A percentile compares a stretch with the other conserved stretches of the same genome.
Evolutionary conservation across 2,888 invertebrate genomes (phyloP).

Genomic region (Pocota personata): DNA sequence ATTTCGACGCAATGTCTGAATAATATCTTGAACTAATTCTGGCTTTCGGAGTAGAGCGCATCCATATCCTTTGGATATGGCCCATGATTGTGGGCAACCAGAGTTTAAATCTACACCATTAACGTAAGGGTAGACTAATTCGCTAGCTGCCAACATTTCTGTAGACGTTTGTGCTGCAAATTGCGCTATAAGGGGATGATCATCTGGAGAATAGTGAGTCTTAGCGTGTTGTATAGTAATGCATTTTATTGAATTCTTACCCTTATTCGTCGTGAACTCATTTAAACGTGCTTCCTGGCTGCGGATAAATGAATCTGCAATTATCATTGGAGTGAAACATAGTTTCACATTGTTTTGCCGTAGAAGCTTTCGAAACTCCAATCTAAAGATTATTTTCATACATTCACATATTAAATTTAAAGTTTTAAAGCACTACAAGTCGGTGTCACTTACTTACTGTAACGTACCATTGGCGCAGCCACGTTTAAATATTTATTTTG

Average conservation of each 20-base stretch:
- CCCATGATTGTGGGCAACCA: conserved; percentile 99
- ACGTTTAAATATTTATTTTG: conserved; percentile 87
- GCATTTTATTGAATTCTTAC: conserved; percentile 77
- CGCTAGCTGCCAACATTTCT: conserved; percentile 93
- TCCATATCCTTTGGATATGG: conserved; percentile 94
- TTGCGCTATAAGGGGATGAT: conserved; percentile 95
- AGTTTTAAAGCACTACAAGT: not conserved
- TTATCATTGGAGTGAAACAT: conserved; percentile 98
- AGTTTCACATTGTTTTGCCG: conserved; percentile 93
- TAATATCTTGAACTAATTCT: conserved; percentile 91
- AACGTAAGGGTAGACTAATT: conserved; percentile 91
- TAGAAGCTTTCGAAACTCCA: conserved; percentile 90
- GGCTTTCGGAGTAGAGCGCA: conserved; percentile 92
- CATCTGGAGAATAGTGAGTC: conserved; percentile 83
- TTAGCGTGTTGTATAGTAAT: not conserved
- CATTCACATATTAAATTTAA: not conserved
- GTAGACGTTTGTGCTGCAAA: conserved; percentile 94
- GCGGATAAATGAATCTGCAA: conserved; percentile 95
- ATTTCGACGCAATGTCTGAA: conserved; percentile 89
- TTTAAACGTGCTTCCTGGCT: conserved; percentile 93
- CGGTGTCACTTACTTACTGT: conserved; percentile 88
- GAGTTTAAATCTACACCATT: conserved; percentile 98
- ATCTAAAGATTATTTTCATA: conserved; percentile 83
- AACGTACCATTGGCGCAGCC: conserved; percentile 98
- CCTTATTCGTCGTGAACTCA: conserved; percentile 89